Evolutionary conservation across 2,888 invertebrate species (phyloP).

Genomic region (Rhaphigaster nebulosa): DNA sequence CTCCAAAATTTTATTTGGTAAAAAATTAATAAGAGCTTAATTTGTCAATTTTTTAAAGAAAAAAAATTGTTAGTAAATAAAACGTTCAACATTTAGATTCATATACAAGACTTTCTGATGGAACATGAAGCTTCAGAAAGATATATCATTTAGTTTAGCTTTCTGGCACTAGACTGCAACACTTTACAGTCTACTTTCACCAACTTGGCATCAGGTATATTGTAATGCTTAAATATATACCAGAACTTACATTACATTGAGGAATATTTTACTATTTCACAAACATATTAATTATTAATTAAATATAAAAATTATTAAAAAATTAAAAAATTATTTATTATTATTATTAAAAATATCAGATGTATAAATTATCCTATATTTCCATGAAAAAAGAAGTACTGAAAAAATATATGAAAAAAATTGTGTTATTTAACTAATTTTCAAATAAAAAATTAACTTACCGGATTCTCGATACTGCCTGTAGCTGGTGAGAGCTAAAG

Average conservation of each 20-base stretch:
- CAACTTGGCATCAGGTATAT: neutral
- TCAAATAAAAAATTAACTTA: slow-evolving; percentile 65
- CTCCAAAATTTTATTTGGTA: neutral
- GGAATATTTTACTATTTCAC: neutral
- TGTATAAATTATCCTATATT: too few relatives aligned
- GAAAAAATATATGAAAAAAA: too few relatives aligned
- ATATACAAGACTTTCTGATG: too few relatives aligned
- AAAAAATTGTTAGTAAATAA: neutral
- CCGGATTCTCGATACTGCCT: slow-evolving; percentile 65
- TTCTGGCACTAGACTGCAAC: neutral
- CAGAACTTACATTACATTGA: neutral
- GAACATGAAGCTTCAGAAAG: neutral
- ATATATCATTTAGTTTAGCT: neutral
- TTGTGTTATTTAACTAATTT: neutral
- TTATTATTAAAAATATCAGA: too few relatives aligned
- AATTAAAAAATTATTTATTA: too few relatives aligned
- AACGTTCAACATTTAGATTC: neutral
- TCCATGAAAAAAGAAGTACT: too few relatives aligned
- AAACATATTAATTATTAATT: neutral
- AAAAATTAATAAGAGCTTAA: neutral
- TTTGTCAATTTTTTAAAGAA: neutral
- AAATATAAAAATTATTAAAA: neutral
- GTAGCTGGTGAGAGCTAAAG: slow-evolving; percentile 68
- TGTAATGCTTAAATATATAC: neutral
- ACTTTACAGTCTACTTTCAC: neutral